Conservation (phyloP, 2,797 vertebrate genomes). For the Labeo calbasu region DNA sequence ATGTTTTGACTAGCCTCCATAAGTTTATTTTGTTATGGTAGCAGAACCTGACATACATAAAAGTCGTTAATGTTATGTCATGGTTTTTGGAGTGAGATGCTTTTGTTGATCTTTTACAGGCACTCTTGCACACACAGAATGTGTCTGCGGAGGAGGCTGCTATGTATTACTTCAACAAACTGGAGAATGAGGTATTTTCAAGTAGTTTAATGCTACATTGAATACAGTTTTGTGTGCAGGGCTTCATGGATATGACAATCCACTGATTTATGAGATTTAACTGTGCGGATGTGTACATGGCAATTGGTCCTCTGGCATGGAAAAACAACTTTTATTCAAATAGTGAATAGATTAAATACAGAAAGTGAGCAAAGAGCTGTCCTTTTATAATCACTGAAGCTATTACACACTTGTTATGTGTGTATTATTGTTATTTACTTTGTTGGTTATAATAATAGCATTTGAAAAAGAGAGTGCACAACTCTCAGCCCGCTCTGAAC, state of each 20-base stretch:
- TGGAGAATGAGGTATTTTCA: slow-evolving; percentile 82
- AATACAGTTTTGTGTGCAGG: neutral
- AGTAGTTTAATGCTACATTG: neutral
- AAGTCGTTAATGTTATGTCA: neutral
- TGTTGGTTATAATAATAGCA: neutral
- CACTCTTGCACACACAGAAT: slow-evolving; percentile 83
- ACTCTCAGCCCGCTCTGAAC: neutral
- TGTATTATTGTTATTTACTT: neutral
- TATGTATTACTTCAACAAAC: slow-evolving; percentile 88
- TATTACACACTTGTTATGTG: neutral
- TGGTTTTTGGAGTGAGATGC: slow-evolving; percentile 14
- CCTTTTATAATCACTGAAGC: neutral
- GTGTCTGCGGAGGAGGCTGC: slow-evolving; percentile 85
- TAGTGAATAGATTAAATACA: neutral
- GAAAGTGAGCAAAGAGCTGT: neutral
- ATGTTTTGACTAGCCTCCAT: neutral
- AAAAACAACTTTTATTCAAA: neutral
- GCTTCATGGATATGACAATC: neutral
- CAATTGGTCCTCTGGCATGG: neutral
- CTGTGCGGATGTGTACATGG: neutral
- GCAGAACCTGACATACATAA: neutral
- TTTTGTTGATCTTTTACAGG: slow-evolving; percentile 67
- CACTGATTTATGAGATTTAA: neutral
- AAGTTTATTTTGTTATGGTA: neutral
- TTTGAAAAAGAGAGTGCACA: neutral